Base-by-base conservation (phyloP, 1,140 invertebrate species). In the Hesperophylax magnus region DNA sequence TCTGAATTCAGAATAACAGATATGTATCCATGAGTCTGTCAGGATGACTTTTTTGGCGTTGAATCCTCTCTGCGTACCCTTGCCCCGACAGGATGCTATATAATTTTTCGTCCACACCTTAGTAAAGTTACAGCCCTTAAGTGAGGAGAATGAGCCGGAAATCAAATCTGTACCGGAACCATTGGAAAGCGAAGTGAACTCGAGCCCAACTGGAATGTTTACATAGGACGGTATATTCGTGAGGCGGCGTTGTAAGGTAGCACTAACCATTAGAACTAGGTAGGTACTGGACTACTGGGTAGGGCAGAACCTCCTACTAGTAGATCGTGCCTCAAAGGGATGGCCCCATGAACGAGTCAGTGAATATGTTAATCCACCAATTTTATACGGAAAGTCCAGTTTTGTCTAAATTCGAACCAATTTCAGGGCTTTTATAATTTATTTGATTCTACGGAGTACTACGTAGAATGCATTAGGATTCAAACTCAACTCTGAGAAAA, bases 161-260 rank as follows among this genome's bases (percentile, higher is more conserved):
- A 83, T 83, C 82, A 79, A 75, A 83, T 83, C 82, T 77, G 82
- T 81, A 81, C 76, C 82, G 79, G 79, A 83, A 76, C 53, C 60
- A 58, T 53, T 24, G 34, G 77, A 75, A 78, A 61, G 81, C 74
- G 63, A 65, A 69, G 77, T 71, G 67, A 39, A 71, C 63, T 65
- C 31, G 71, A 61, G 78, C 79, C 52, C 27, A 77, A 74, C 77
- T 74, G 61, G 82, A 81, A 71, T 83, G 79, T 83, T 83, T 83
- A 77, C 79, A 77, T 58, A 83, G 79, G 77, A 71, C 67, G 34
- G n/a, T 71, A 52, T 20, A n/a, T 47, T 34, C 63, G 17, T 27
- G 17, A 18, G n/a, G 7, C 20, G 20, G 20, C n/a, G 56, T n/a
- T 20, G n/a, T 7, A 18, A 58, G 56, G 56, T 20, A 8, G 56